phyloP scores from a whole-genome alignment of 1,140 invertebrate genomes.

The Drosophila insularis region DNA sequence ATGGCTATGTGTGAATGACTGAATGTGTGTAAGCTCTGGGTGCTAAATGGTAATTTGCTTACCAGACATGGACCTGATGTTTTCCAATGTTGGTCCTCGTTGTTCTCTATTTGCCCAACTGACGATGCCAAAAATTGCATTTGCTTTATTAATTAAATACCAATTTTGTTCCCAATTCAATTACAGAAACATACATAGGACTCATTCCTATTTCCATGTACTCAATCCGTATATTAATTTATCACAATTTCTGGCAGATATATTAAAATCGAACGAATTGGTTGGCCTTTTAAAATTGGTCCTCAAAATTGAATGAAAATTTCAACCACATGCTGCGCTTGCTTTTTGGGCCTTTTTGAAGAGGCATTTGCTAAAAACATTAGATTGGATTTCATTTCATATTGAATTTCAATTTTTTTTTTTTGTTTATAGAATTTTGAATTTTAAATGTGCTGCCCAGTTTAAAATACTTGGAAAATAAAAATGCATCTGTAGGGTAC shows the following conservation, averaged over 20 bases:
- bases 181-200: conserved; percentile 35
- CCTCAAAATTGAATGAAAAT: not conserved
- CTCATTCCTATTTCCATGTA: not conserved
- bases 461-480: too few relatives aligned
- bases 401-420: conserved; percentile 7
- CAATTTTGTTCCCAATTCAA: conserved; percentile 68
- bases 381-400: conserved; percentile 23
- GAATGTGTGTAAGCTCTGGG: conserved; percentile 11
- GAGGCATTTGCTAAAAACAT: not conserved
- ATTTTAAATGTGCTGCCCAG: not conserved
- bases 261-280: not conserved
- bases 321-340: not conserved
- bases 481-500: too few relatives aligned
- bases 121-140: conserved; percentile 61
- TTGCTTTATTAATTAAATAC: conserved; percentile 76
- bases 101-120: not conserved
- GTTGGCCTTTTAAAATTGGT: not conserved
- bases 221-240: conserved; percentile 34
- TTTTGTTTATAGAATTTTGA: conserved; percentile 7
- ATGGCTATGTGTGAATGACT: not conserved
- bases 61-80: conserved; percentile 43
- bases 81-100: conserved; percentile 19
- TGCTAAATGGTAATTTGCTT: conserved; percentile 67
- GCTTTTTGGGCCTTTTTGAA: not conserved
- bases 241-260: conserved; percentile 16